Evolutionary conservation across 2,113 vertebrate genomes (phyloP), one percentile per base, ranked within the genome.

Genomic region (Grantiella picta): DNA sequence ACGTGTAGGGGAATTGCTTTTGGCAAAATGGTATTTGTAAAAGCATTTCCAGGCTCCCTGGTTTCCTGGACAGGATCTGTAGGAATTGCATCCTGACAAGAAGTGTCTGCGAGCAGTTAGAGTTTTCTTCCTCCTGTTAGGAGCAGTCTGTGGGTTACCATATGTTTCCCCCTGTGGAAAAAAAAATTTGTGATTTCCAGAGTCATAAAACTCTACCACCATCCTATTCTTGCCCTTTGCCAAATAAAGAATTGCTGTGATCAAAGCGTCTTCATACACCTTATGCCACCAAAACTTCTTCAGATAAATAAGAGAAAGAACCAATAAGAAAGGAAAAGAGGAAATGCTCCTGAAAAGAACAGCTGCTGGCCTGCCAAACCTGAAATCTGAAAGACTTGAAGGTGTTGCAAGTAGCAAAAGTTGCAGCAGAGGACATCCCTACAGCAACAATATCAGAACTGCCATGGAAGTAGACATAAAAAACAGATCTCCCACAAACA

Each of bases 31-130:
- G 82, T 59, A 85, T 85, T 81, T 83, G 71, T 35, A 95, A 81
- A 70, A 97, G 57, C 19, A 71, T 17, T 75, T 73, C 57, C 40
- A 95, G 90, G 47, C 79, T 90, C 69, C 88, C 72, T 7, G 85
- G 80, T n/a, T 94, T 97, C 97, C 86, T 97, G 82, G 44, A 92
- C 25, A 98, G 69, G 31, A 87, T 66, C 60, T 92, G 96, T 65
- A 96, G 64, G 15, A 89, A 91, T 24, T 94, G 96, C 98, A 98
- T 99, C 94, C 60, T 96, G 36, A 57, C 31, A 81, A 60, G 60
- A 77, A 82, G 12, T 17, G 61, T 88, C 76, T 86, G 64, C 35
- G 45, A 72, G 18, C 6, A 64, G 29, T 65, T 63, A 82, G 11
- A 80, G 9, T 53, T 65, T 68, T 66, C 83, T 78, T 90, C 71